Conservation (phyloP, 2,113 vertebrate species). For the Pelecanoides urinatrix region DNA sequence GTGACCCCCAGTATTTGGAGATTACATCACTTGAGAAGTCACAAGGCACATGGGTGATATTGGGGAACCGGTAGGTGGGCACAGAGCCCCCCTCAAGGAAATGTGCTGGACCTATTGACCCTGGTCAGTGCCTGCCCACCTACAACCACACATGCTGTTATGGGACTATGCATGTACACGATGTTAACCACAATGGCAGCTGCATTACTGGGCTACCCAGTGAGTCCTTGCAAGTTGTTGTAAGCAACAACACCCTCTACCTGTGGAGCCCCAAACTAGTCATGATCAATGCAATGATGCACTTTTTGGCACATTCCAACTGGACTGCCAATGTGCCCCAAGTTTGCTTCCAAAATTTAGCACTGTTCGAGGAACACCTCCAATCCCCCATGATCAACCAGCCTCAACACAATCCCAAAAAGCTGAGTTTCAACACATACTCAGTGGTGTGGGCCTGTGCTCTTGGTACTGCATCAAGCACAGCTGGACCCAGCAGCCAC, state of each 20-base stretch:
- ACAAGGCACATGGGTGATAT: not conserved
- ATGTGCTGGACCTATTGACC: not conserved
- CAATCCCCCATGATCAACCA: not conserved
- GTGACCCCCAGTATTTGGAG: not conserved
- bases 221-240: not conserved
- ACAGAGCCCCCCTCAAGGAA: not conserved
- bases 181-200: not conserved
- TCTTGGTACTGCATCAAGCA: not conserved
- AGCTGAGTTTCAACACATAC: not conserved
- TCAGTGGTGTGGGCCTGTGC: too few species aligned
- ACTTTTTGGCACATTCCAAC: not conserved
- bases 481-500: too few species aligned
- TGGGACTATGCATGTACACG: rapidly evolving
- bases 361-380: not conserved
- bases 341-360: not conserved
- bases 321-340: not conserved
- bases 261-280: not conserved
- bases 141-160: not conserved
- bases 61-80: not conserved
- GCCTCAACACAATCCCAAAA: not conserved
- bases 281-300: not conserved
- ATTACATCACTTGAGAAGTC: not conserved
- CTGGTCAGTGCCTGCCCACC: not conserved
- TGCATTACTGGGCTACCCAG: not conserved
- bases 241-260: not conserved